These are phyloP conservation scores for Catostomus latipinnis DNA, from an alignment of 2,797 vertebrate genomes.

Conservation along the genomic window DNA sequence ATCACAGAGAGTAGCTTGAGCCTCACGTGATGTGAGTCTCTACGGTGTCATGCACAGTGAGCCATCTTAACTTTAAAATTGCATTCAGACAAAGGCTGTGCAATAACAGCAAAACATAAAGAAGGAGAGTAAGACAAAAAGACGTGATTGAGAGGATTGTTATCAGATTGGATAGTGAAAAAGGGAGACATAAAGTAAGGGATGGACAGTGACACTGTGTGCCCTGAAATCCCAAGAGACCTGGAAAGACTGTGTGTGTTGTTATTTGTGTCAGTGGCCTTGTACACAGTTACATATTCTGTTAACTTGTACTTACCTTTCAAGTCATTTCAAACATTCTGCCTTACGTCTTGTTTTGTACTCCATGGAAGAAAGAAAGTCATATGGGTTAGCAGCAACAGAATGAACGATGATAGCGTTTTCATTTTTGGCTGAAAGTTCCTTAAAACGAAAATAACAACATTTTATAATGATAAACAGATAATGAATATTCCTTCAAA, in stretches of 20 bases:
- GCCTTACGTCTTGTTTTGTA: too few species aligned
- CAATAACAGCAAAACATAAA: constrained; percentile 18
- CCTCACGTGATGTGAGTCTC: too few species aligned
- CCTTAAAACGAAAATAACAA: too few species aligned
- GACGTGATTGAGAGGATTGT: constrained; percentile 17
- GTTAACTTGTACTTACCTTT: not conserved
- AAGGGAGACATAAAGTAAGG: not conserved
- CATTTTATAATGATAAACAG: too few species aligned
- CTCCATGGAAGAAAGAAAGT: too few species aligned
- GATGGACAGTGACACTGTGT: not conserved
- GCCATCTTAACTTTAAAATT: not conserved
- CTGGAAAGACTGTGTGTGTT: not conserved
- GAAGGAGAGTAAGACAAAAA: constrained; percentile 16
- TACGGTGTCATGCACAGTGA: too few species aligned
- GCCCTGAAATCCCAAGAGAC: not conserved
- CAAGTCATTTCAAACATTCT: too few species aligned
- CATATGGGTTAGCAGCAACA: too few species aligned
- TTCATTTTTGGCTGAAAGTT: too few species aligned
- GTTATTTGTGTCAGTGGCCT: not conserved
- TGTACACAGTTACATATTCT: not conserved
- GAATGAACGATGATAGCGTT: too few species aligned
- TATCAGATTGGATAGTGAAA: constrained; percentile 2
- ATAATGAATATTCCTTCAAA: too few species aligned
- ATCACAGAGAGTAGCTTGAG: too few species aligned
- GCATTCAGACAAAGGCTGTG: not conserved